Evolutionary conservation across 2,888 invertebrate genomes (phyloP), one percentile per base, ranked within the genome.

Genomic region (Rutpela maculata): DNA sequence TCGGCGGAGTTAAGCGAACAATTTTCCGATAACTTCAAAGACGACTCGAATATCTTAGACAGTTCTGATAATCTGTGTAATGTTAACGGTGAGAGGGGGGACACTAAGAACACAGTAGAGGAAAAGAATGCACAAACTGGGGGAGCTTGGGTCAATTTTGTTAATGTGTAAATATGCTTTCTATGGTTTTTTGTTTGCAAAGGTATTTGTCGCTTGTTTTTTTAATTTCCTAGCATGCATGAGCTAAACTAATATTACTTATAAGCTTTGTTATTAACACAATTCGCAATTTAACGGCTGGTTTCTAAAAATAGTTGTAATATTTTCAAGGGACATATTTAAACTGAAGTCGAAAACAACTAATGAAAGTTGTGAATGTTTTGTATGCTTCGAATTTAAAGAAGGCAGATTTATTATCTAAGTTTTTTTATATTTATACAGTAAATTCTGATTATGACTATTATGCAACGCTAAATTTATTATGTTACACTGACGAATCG

Each of bases 121-220:
- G 77, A 82, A 76, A 81, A 71, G 81, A 79, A 80, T 76, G 79
- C 81, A 71, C 78, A 80, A 72, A 82, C 78, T 78, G 83, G 84
- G 82, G 88, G 86, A 85, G 87, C 88, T 88, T 90, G 90, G 90
- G 90, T 90, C 87, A 88, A 89, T 88, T 90, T 90, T 89, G 88
- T 88, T 87, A 89, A 89, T 88, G 87, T 89, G 89, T 90, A 90
- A 90, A 89, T 88, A 88, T 89, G 88, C 86, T 88, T 88, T 86
- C 83, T 84, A 80, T 85, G 85, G 87, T 87, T 87, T 86, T 78
- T 83, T 84, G 81, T 80, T 83, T 79, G 82, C 81, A 77, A 81
- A 85, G 84, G 83, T 85, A 84, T 82, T 84, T 84, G 79, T 79
- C 81, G 75, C 74, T 84, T 84, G 79, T 83, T 82, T 80, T 81